Evolutionary conservation across 2,113 vertebrate genomes (phyloP), one percentile per base, ranked within the genome.

Genomic region (Ivindomyrus marchei): DNA sequence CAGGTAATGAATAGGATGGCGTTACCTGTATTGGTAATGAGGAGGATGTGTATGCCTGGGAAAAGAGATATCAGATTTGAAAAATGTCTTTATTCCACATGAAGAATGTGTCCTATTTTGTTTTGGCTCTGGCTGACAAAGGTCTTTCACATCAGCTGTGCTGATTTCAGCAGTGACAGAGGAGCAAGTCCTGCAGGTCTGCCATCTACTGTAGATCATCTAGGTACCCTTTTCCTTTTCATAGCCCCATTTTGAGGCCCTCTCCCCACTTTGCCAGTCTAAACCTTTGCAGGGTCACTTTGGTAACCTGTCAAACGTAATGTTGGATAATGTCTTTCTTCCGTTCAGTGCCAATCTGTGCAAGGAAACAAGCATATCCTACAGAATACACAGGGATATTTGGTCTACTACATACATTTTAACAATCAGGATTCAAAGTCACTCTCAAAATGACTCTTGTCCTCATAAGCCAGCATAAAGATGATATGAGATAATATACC

Each of bases 151-250:
- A 19, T 39, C 27, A 39, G 70, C 11, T 39, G 31, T 77, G 70
- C 31, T 77, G 36, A 17, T 77, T 17, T 77, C 11, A 36, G 70
- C 70, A 39, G 70, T 4, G 15, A 39, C 10, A 39, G 70, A 77
- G 70, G 15, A 56, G 39, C 9, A 42, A 88, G 24, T 49, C 77
- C 49, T 31, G 50, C 50, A 89, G 89, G 47, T 83, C 52, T 49
- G 74, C 21, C 88, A 53, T 89, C 39, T 52, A 77, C 36, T 52
- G n/a, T 24, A 1, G 31, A 2, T 53, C 52, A 85, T 85, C 53
- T 31, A 89, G 89, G 27, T 85, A 36, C 84, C 39, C 36, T 89
- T 50, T 52, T 89, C 88, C 42, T 47, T 47, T 49, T 21, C 74
- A 39, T 42, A 13, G 80, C 36, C 49, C 74, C 31, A 42, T 89